Evolutionary conservation across 2,888 invertebrate species (phyloP), one percentile per base, ranked within the genome.

Genomic region (Andricus curvator): DNA sequence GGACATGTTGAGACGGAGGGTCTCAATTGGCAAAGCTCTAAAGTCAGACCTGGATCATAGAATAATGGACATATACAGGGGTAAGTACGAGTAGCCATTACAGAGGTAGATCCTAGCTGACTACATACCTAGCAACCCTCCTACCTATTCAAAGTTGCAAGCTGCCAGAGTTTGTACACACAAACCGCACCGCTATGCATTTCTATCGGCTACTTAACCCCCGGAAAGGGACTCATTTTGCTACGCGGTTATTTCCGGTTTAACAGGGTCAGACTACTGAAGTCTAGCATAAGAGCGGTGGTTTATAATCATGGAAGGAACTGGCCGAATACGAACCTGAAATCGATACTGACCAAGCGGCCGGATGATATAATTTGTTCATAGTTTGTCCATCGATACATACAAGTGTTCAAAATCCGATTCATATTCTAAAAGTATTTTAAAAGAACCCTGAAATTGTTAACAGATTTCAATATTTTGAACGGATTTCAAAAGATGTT

Each of bases 131-230:
- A 64, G 41, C 68, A 33, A 64, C 67, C 56, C 77, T 66, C 37
- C 66, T 44, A 85, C 82, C 83, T 84, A 84, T 85, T 83, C 83
- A 81, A 85, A 86, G 83, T 84, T 85, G 86, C 77, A 84, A 86
- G 85, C 81, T 84, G 85, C 81, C 84, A 82, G 84, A 86, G 82
- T 85, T 87, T 85, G 85, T 86, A 82, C 83, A 85, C 82, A 83
- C 83, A 84, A 82, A 83, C 85, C 77, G 81, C 82, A 86, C 86
- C 86, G 87, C 88, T 86, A 89, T 91, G 91, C 90, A 90, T 90
- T 91, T 90, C 90, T 89, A 90, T 90, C 89, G 89, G 86, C 89
- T 90, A 89, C 89, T 91, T 90, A 90, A 87, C 85, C 82, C 85
- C 81, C 81, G 80, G 78, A 83, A 81, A 82, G 78, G 81, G 80